A percentile compares a stretch with the other conserved stretches of the same genome.
Conservation (phyloP, 2,113 vertebrate genomes). For the Zootoca vivipara region DNA sequence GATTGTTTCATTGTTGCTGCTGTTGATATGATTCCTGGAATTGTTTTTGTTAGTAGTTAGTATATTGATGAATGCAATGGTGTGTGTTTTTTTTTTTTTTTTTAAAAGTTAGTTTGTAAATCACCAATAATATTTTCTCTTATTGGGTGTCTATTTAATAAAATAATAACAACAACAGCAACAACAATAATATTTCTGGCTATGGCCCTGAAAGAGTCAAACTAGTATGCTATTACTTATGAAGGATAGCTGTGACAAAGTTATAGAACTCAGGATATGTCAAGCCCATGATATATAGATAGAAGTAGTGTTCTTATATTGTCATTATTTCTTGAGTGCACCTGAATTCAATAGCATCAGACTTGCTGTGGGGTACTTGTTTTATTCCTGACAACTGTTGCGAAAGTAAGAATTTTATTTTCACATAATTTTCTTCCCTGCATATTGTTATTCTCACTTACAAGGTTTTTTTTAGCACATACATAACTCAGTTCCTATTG, state of each 20-base stretch:
- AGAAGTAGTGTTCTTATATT: background rate
- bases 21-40: too few species aligned
- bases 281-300: background rate
- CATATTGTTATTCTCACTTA: conserved; percentile 11
- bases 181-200: background rate
- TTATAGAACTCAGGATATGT: background rate
- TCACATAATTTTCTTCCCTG: background rate
- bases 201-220: background rate
- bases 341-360: background rate
- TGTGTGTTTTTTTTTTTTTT: too few species aligned
- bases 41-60: too few species aligned
- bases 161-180: too few species aligned
- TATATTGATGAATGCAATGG: too few species aligned
- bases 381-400: background rate
- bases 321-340: background rate
- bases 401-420: conserved; percentile 10
- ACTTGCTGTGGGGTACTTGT: background rate
- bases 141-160: too few species aligned
- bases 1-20: too few species aligned
- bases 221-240: background rate
- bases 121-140: too few species aligned
- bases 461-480: background rate
- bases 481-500: background rate
- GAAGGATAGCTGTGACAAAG: background rate
- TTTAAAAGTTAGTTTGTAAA: too few species aligned